These are phyloP conservation scores for Phenganax stokvisi DNA, from an alignment of 92 coral and sea anemone genomes.

Conservation along the genomic window DNA sequence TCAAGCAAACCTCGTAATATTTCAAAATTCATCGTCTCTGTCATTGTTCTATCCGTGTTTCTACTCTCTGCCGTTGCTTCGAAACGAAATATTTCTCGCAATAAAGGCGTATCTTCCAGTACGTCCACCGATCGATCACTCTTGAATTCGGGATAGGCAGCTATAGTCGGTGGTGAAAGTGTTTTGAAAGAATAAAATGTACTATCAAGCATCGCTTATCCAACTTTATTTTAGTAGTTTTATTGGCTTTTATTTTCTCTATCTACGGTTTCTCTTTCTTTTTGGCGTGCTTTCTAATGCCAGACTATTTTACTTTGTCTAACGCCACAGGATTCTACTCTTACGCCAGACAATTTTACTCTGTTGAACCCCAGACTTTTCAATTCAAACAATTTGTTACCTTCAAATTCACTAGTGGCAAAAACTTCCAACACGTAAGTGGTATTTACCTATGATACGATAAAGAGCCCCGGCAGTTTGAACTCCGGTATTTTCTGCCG, in stretches of 20 bases:
- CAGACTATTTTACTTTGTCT: too few relatives aligned
- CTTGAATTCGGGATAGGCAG: constrained; percentile 28
- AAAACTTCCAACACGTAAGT: not conserved
- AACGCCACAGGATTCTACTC: too few relatives aligned
- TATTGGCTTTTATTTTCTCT: too few relatives aligned
- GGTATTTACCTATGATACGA: constrained; percentile 29
- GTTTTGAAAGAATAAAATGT: not conserved
- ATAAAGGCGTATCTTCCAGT: not conserved
- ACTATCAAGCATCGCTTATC: too few relatives aligned
- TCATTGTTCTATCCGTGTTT: too few relatives aligned
- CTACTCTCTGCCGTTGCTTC: constrained; percentile 35
- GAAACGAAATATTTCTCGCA: constrained; percentile 6
- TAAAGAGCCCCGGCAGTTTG: constrained; percentile 34
- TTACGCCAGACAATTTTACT: too few relatives aligned
- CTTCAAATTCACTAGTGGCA: not conserved
- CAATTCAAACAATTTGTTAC: too few relatives aligned
- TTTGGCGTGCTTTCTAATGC: too few relatives aligned
- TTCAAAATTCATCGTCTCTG: constrained; percentile 33
- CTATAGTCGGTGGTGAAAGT: not conserved
- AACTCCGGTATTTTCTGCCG: not conserved
- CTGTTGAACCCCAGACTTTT: too few relatives aligned
- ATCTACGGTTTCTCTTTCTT: too few relatives aligned
- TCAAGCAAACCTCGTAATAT: constrained; percentile 11
- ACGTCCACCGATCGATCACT: not conserved
- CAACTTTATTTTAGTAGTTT: too few relatives aligned